Evolutionary conservation across 2,797 vertebrate species (phyloP).

Genomic region (Cryptoblepharus egeriae): DNA sequence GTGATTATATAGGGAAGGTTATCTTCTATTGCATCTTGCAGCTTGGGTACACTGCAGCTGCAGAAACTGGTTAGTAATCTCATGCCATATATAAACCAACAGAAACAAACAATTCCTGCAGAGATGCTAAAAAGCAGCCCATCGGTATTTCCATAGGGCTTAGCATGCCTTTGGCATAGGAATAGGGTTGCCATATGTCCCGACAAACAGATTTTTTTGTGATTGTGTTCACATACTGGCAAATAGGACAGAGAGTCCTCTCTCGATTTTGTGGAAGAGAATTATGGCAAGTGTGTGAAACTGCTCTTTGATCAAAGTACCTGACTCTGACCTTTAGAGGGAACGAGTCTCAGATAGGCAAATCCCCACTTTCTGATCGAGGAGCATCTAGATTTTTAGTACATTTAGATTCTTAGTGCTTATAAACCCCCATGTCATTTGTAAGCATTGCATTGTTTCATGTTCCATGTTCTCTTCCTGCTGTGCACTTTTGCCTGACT

Average conservation of each 20-base stretch:
- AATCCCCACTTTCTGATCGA: neutral
- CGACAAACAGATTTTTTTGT: too few relatives aligned
- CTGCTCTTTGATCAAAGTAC: neutral
- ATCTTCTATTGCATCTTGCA: constrained; percentile 29
- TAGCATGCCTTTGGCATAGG: too few relatives aligned
- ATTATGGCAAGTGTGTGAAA: too few relatives aligned
- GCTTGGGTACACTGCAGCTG: neutral
- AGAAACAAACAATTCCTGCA: neutral
- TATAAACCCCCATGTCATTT: neutral
- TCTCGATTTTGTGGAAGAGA: too few relatives aligned
- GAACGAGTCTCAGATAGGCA: neutral
- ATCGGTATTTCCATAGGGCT: accelerated
- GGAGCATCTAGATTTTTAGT: neutral
- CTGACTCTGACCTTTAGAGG: neutral
- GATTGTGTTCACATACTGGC: too few relatives aligned
- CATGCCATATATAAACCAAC: neutral
- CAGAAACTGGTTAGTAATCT: neutral
- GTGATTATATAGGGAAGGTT: neutral
- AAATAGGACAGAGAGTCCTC: too few relatives aligned
- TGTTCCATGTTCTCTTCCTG: too few relatives aligned
- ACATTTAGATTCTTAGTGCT: too few relatives aligned
- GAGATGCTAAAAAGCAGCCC: accelerated
- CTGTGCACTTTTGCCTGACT: too few relatives aligned
- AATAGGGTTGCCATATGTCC: too few relatives aligned
- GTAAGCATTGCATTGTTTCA: accelerated